These are phyloP conservation scores for Conchocele bisecta DNA, from an alignment of 2,888 invertebrate genomes.

Conservation along the genomic window DNA sequence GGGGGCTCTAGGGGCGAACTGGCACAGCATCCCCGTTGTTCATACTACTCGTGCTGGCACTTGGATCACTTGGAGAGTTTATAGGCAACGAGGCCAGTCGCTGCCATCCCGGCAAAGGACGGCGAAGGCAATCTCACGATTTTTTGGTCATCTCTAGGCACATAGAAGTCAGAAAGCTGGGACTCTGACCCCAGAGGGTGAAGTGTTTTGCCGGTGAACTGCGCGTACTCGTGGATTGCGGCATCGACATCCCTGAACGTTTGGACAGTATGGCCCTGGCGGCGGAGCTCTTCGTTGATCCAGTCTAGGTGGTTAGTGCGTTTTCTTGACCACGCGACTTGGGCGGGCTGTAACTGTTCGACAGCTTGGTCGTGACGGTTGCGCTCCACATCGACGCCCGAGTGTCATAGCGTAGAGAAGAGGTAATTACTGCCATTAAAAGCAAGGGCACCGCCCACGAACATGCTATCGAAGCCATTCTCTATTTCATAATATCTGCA, in stretches of 20 bases:
- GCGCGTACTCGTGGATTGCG: neutral
- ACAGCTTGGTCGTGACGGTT: neutral
- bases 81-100: neutral
- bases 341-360: neutral
- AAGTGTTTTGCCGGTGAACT: constrained; percentile 11
- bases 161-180: neutral
- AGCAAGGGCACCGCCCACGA: neutral
- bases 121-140: neutral
- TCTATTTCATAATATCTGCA: neutral
- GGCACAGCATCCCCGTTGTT: too few relatives aligned
- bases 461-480: too few relatives aligned
- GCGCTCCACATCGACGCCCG: neutral
- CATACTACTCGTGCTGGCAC: too few relatives aligned
- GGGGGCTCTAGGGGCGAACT: too few relatives aligned
- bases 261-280: neutral
- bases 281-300: neutral
- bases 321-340: neutral
- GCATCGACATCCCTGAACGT: neutral
- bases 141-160: neutral
- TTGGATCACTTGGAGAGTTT: too few relatives aligned
- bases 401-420: neutral
- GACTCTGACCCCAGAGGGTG: neutral
- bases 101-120: neutral
- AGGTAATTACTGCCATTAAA: neutral
- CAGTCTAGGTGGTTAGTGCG: neutral